Evolutionary conservation across 2,888 invertebrate species (phyloP).

Genomic region (Amphipyra berbera): DNA sequence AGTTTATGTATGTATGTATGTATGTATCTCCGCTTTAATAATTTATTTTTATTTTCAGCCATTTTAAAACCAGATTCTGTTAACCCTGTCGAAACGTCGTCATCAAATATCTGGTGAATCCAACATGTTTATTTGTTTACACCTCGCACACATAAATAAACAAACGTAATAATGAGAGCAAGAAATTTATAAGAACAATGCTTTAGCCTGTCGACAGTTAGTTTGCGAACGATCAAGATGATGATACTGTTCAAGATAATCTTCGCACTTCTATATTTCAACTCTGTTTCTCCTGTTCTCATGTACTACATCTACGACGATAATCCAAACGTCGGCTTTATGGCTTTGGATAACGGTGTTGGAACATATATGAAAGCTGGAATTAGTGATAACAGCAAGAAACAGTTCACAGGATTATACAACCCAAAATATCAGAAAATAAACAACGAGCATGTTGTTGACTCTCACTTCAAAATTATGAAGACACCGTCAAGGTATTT

Average conservation of each 20-base stretch:
- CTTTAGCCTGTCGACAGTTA: conserved; percentile 49
- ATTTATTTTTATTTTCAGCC: too few species aligned
- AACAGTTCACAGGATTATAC: conserved; percentile 61
- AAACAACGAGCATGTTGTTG: conserved; percentile 65
- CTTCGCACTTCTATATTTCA: conserved; percentile 60
- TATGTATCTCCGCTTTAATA: too few species aligned
- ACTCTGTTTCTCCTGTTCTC: conserved; percentile 58
- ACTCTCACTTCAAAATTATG: conserved; percentile 70
- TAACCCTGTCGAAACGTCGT: conserved; percentile 43
- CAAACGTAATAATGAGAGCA: conserved; percentile 50
- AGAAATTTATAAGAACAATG: conserved; percentile 69
- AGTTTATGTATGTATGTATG: too few species aligned
- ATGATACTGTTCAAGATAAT: conserved; percentile 61
- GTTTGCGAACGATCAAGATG: conserved; percentile 66
- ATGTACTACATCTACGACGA: conserved; percentile 71
- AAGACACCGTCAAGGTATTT: conserved; percentile 51
- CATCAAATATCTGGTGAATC: conserved; percentile 9
- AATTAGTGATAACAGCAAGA: conserved; percentile 55
- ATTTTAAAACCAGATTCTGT: conserved; percentile 5
- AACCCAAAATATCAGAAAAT: conserved; percentile 58
- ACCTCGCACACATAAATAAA: conserved; percentile 55
- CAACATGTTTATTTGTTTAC: conserved; percentile 68
- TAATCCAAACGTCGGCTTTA: conserved; percentile 65
- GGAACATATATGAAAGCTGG: conserved; percentile 57
- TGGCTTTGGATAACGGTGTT: conserved; percentile 57